Base-by-base conservation (phyloP, 35 echinoderm and acorn worm species). In the Apostichopus californicus region DNA sequence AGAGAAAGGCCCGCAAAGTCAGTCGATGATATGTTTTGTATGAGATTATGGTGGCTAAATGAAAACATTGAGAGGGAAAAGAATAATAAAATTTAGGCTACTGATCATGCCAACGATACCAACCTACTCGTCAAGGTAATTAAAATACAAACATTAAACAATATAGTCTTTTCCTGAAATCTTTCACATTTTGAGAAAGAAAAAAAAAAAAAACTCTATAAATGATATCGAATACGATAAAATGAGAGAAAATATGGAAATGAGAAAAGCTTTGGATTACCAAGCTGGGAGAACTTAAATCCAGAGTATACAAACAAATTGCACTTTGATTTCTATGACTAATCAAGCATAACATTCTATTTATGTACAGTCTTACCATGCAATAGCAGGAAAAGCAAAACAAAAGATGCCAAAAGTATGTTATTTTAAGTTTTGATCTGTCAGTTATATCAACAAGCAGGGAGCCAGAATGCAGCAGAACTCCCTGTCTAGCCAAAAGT, bases 21-120 rank as follows among this genome's bases (percentile, higher is more conserved):
- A 13, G 71, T 14, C 15, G 89, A 59, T 10, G 71, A 79, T 28
- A 91, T 55, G 56, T 91, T 79, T 34, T 77, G 71, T 57, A 91
- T 91, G 15, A 8, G 34, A 53, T 91, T 91, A 54, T 91, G 89
- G n/a, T 91, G 89, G 53, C 89, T 91, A 73, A 91, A 89, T 46
- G 34, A 64, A 72, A 72, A 58, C 54, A 85, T 56, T 8, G 9
- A 17, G 57, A 59, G 58, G 13, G 9, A 60, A 89, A 89, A 10
- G 64, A 72, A 8, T 54, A 66, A 75, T n/a, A 75, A 75, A 2
- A 75, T 18, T 75, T 61, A 12, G 58, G 1, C 58, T 0, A 61
- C 34, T 46, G 34, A 46, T 46, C 34, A 46, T 46, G 34, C 34
- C 34, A 46, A 46, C 34, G 34, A 46, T 46, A 46, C 34, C 2